Percentiles rank a stretch among this genome's conserved stretches.
These are phyloP conservation scores for Actias luna DNA, from an alignment of 2,888 invertebrate genomes.

Conservation along the genomic window DNA sequence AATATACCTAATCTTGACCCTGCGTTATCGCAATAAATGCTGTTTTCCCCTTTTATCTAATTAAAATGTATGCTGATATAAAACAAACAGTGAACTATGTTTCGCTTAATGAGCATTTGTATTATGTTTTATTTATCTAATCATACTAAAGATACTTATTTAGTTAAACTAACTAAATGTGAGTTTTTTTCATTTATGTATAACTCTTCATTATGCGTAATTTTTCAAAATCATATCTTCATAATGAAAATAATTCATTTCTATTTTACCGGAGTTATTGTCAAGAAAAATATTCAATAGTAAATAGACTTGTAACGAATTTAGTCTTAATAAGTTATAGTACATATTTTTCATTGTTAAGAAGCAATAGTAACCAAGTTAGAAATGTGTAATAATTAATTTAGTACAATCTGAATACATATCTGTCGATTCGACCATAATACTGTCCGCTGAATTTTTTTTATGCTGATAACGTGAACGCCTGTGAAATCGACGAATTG, in stretches of 20 bases:
- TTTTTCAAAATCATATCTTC: too few species aligned
- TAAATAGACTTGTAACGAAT: too few species aligned
- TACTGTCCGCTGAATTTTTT: not conserved
- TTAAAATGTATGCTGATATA: too few species aligned
- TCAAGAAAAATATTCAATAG: too few species aligned
- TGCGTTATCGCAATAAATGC: not conserved
- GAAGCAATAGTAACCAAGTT: not conserved
- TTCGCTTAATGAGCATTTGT: too few species aligned
- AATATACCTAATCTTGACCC: not conserved
- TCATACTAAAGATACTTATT: not conserved
- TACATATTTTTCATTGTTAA: too few species aligned
- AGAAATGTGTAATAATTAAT: not conserved
- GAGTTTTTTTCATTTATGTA: too few species aligned
- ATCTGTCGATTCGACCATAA: not conserved
- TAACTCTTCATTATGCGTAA: too few species aligned
- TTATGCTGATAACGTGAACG: not conserved
- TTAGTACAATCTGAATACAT: not conserved
- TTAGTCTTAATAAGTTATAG: too few species aligned
- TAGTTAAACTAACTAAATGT: not conserved
- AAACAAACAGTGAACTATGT: too few species aligned
- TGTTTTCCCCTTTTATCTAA: not conserved
- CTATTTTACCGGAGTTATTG: too few species aligned
- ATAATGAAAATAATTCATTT: too few species aligned
- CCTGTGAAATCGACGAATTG: conserved; percentile 1
- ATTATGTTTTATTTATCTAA: not conserved